A percentile compares a stretch with the other conserved stretches of the same genome.
These are phyloP conservation scores for Patella pellucida DNA, from an alignment of 2,888 invertebrate species.

Conservation along the genomic window DNA sequence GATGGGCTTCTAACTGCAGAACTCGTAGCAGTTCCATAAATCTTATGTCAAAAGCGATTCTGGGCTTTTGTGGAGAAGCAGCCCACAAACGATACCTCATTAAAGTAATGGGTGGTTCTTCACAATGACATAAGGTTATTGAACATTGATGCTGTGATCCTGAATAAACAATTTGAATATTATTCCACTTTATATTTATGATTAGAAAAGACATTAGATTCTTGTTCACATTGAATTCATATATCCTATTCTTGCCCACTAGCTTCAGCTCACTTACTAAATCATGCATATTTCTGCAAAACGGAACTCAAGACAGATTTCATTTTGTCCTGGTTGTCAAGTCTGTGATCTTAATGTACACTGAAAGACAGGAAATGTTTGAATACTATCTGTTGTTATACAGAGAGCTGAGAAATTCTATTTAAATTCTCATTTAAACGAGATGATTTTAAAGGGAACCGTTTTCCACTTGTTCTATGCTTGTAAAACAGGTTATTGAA, in stretches of 20 bases:
- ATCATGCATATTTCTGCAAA: too few species aligned
- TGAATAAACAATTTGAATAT: background rate
- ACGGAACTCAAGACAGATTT: background rate
- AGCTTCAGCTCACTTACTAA: too few species aligned
- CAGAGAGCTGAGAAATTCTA: too few species aligned
- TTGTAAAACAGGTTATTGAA: too few species aligned
- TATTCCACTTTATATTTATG: background rate
- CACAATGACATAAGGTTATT: background rate
- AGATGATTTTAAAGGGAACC: too few species aligned
- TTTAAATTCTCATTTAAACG: too few species aligned
- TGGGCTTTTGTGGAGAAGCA: background rate
- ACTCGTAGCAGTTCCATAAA: background rate
- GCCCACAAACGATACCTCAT: background rate
- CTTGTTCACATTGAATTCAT: too few species aligned
- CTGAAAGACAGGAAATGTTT: too few species aligned
- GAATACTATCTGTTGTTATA: too few species aligned
- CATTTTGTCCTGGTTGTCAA: background rate
- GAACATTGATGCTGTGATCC: background rate
- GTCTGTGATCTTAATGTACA: too few species aligned
- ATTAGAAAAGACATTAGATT: background rate
- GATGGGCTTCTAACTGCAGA: background rate
- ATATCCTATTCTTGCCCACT: too few species aligned
- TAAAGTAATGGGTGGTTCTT: background rate
- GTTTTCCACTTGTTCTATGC: too few species aligned
- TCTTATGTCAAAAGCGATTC: constrained; percentile 4